Percentiles rank a stretch among this genome's conserved stretches.
Conservation (phyloP, 2,797 vertebrate species). For the Artibeus lituratus region DNA sequence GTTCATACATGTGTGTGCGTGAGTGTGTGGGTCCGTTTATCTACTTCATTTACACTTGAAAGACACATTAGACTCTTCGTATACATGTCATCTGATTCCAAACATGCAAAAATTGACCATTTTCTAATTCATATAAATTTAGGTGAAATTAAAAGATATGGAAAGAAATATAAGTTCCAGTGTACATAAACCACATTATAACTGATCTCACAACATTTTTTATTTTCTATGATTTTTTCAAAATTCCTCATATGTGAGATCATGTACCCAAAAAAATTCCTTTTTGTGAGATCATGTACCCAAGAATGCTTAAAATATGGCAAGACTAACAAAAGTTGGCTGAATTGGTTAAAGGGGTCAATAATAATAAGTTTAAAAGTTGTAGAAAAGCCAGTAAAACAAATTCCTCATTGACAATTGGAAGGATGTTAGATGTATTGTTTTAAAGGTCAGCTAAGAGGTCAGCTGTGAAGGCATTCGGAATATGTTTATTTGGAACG, state of each 20-base stretch:
- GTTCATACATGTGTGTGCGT: background rate
- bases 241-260: background rate
- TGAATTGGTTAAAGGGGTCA: background rate
- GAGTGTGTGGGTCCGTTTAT: background rate
- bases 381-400: background rate
- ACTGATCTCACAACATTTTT: background rate
- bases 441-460: background rate
- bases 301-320: background rate
- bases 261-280: background rate
- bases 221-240: background rate
- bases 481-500: background rate
- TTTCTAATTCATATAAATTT: slow-evolving; percentile 1
- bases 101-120: background rate
- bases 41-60: background rate
- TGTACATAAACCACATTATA: background rate
- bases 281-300: background rate
- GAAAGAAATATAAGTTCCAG: slow-evolving; percentile 16
- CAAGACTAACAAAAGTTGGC: background rate
- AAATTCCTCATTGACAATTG: background rate
- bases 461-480: background rate
- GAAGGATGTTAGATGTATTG: background rate
- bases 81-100: background rate
- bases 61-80: background rate
- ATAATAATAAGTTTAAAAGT: background rate
- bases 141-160: background rate